Conservation (phyloP, 2,113 vertebrate genomes). For the Engystomops pustulosus region DNA sequence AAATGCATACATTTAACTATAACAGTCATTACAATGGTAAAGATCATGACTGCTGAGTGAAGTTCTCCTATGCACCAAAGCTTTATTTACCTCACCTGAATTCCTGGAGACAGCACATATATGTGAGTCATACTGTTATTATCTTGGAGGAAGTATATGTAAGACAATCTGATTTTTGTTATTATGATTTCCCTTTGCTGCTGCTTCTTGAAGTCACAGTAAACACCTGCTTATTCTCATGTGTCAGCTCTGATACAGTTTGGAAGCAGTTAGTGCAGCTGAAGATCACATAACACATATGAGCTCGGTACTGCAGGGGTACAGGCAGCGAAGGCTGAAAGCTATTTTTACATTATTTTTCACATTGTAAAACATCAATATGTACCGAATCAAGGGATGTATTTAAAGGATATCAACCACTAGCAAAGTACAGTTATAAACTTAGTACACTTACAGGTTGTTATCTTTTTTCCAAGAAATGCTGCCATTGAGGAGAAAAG, state of each 20-base stretch:
- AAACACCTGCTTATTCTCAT: conserved; percentile 35
- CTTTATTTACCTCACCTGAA: conserved; percentile 1
- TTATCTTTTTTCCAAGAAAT: too few species aligned
- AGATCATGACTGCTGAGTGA: too few species aligned
- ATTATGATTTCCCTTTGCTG: background rate
- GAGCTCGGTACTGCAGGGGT: background rate
- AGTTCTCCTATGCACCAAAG: background rate
- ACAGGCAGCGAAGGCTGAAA: background rate
- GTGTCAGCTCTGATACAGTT: background rate
- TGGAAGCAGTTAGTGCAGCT: conserved; percentile 1
- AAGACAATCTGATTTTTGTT: conserved; percentile 4
- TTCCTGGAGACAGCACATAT: background rate
- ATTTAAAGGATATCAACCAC: too few species aligned
- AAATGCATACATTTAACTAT: too few species aligned
- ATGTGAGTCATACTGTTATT: conserved; percentile 6
- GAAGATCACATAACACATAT: conserved; percentile 7
- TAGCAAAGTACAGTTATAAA: too few species aligned
- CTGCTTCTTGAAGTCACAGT: conserved; percentile 1
- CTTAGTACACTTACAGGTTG: too few species aligned
- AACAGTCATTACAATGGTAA: background rate
- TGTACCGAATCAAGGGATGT: background rate
- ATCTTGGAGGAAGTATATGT: background rate
- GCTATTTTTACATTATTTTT: background rate
- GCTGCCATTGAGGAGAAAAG: too few species aligned
- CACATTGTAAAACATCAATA: background rate